Conservation (phyloP, 2,888 invertebrate genomes). For the Barypeithes pellucidus region DNA sequence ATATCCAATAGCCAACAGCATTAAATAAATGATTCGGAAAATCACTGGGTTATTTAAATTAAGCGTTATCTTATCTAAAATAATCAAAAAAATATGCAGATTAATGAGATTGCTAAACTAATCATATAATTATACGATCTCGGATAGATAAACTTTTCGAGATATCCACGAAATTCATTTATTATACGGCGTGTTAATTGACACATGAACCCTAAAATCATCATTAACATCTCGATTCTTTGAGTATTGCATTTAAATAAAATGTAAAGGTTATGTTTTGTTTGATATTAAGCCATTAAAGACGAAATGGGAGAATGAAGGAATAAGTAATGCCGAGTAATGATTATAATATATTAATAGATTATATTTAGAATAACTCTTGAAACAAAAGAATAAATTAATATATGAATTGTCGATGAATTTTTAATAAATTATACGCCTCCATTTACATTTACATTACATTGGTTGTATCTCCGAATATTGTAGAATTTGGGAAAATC, state of each 20-base stretch:
- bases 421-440: too few species aligned
- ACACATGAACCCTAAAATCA: slow-evolving; percentile 40
- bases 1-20: background rate
- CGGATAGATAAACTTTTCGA: slow-evolving; percentile 32
- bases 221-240: slow-evolving; percentile 12
- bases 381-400: too few species aligned
- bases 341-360: background rate
- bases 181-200: slow-evolving; percentile 38
- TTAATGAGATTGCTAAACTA: slow-evolving; percentile 44
- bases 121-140: slow-evolving; percentile 38
- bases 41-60: slow-evolving; percentile 40
- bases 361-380: too few species aligned
- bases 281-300: slow-evolving; percentile 18
- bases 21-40: slow-evolving; percentile 27
- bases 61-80: slow-evolving; percentile 32
- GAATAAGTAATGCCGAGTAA: slow-evolving; percentile 17
- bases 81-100: slow-evolving; percentile 48
- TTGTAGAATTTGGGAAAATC: too few species aligned
- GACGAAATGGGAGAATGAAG: slow-evolving; percentile 28
- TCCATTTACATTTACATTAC: too few species aligned
- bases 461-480: too few species aligned
- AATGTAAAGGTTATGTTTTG: slow-evolving; percentile 24
- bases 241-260: slow-evolving; percentile 24
- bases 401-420: too few species aligned
- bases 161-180: slow-evolving; percentile 33